Base-by-base conservation (phyloP, 2,797 vertebrate species). In the Bradypodion ventrale region DNA sequence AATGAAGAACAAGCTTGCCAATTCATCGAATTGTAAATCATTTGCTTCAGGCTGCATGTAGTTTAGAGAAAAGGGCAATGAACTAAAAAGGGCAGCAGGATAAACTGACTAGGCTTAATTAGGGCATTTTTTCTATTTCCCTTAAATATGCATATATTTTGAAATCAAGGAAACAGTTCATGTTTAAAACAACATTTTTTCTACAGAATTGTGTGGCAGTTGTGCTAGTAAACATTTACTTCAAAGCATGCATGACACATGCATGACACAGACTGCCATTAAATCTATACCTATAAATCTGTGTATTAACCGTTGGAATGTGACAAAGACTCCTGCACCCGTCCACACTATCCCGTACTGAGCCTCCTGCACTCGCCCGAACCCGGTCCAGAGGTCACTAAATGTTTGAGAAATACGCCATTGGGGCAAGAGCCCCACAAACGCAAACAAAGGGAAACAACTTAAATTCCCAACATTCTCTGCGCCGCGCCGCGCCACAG, bases 151-250 rank as follows among this genome's bases (percentile, higher is more conserved):
- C 69, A 62, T 27, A 37, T 49, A 29, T 75, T 80, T 46, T 35
- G 69, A 75, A 79, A 73, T 81, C 78, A 81, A 80, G 59, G 75
- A 80, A 80, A 85, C 49, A 69, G 10, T 69, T 60, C 77, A 32
- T 37, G 32, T 29, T 25, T 13, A 59, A 13, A 29, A 72, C 40
- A 60, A 78, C 42, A 68, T 12, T 56, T 46, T 46, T 65, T 68
- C 83, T 29, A 73, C 21, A 25, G 29, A 40, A 1, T 63, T 72
- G n/a, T 72, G 68, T 23, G 72, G 66, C 8, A 35, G 4, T 75
- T 65, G 56, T 75, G 49, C 35, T 35, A n/a, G 46, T 60, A 23
- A 59, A 49, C 68, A 8, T 73, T 78, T 70, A 59, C 52, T 80
- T 49, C 46, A 56, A 74, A 77, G 29, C 46, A 79, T 35, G 44